Evolutionary conservation across 2,888 invertebrate species (phyloP), one percentile per base, ranked within the genome.

Genomic region (Bombyx huttoni): DNA sequence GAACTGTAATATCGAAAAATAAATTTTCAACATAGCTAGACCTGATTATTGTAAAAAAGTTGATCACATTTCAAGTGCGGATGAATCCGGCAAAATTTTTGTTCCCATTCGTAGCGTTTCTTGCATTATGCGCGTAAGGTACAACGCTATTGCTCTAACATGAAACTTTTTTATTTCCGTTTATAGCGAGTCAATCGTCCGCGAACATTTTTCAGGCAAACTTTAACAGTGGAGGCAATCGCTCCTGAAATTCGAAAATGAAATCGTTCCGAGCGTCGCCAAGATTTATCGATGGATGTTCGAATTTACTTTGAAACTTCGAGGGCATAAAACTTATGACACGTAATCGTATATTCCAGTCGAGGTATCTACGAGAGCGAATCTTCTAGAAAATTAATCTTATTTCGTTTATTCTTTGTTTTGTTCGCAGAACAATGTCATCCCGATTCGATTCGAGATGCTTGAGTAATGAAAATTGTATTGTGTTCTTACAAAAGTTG

Each of bases 161-260:
- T 78, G 79, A 81, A 87, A 88, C 85, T 87, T 88, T 40, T 87
- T 87, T 88, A 88, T 88, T 86, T 87, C 86, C 88, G 85, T 83
- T 87, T 85, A 88, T 87, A 82, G 79, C 75, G 79, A 87, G 86
- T 86, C 88, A 88, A 88, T 88, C 86, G 88, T 79, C 85, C 83
- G 82, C 79, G 83, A 86, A 86, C 82, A 88, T 84, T 88, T 88
- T 88, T 87, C 88, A 88, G 84, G 84, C 85, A 88, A 88, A 88
- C 84, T 88, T 88, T 86, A 87, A 88, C 88, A 87, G 84, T 85
- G 78, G 85, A 82, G 83, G 85, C 86, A 88, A 88, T 88, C 86
- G 88, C 77, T 88, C 83, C 87, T 85, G 88, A 87, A 87, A 87
- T 87, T 85, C 88, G 88, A 88, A 88, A 88, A 88, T 88, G 87